Percentiles rank a stretch among this genome's conserved stretches.
These are phyloP conservation scores for Sinocyclocheilus rhinocerous DNA, from an alignment of 2,113 vertebrate species.

Conservation along the genomic window DNA sequence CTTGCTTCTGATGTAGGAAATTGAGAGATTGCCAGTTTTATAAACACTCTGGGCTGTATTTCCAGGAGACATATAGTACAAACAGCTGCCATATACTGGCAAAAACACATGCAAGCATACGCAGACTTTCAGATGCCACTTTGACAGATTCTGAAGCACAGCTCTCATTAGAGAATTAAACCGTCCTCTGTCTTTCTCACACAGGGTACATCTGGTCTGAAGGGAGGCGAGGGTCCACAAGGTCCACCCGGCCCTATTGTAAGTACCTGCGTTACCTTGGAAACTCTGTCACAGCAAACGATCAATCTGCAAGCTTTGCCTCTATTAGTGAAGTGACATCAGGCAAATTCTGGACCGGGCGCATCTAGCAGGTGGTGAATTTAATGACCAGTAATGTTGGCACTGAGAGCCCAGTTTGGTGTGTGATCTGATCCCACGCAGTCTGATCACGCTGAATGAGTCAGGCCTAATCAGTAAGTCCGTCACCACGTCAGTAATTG, in stretches of 20 bases:
- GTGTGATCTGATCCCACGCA: slow-evolving; percentile 30
- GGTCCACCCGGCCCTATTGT: slow-evolving; percentile 89
- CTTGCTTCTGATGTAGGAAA: slow-evolving; percentile 8
- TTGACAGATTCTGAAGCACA: slow-evolving; percentile 60
- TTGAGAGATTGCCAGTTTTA: not conserved
- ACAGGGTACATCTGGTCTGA: slow-evolving; percentile 90
- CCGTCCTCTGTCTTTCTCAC: slow-evolving; percentile 52
- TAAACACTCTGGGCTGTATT: slow-evolving; percentile 27
- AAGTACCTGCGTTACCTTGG: slow-evolving; percentile 79
- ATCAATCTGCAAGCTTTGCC: not conserved
- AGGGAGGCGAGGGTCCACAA: slow-evolving; percentile 97
- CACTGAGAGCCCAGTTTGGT: not conserved
- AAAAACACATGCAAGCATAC: slow-evolving; percentile 13
- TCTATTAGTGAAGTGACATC: slow-evolving; percentile 13
- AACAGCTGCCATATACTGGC: slow-evolving; percentile 15
- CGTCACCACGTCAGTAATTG: not conserved
- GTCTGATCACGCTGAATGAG: slow-evolving; percentile 27
- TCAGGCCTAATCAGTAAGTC: slow-evolving; percentile 1
- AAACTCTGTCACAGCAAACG: slow-evolving; percentile 43
- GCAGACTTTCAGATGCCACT: slow-evolving; percentile 48
- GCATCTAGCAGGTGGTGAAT: slow-evolving; percentile 35
- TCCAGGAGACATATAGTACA: not conserved
- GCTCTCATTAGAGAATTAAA: slow-evolving; percentile 60
- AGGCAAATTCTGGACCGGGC: slow-evolving; percentile 13
- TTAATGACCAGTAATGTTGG: slow-evolving; percentile 44